These are phyloP conservation scores for Tiaroga cobitis DNA, from an alignment of 2,797 vertebrate species.

Conservation along the genomic window DNA sequence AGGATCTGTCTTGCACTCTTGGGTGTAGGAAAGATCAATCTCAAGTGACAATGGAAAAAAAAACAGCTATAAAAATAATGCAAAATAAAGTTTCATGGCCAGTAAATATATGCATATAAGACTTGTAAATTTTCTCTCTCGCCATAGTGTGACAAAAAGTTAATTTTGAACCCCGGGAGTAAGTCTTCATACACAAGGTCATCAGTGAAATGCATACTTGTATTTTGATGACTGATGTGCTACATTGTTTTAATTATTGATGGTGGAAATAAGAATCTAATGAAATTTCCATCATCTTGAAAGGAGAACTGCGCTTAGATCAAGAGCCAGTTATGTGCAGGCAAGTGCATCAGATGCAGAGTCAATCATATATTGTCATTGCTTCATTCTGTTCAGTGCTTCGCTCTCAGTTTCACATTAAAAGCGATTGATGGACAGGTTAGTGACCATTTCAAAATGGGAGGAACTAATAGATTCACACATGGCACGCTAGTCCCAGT, in stretches of 20 bases:
- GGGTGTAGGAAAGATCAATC: neutral
- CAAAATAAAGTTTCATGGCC: neutral
- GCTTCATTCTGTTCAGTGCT: neutral
- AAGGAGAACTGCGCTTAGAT: conserved; percentile 77
- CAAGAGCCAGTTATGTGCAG: conserved; percentile 64
- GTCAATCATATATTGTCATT: conserved; percentile 25
- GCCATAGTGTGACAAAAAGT: conserved; percentile 10
- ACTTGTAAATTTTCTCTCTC: neutral
- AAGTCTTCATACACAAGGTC: conserved; percentile 36
- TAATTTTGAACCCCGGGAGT: neutral
- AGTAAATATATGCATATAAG: neutral
- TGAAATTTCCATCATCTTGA: conserved; percentile 92
- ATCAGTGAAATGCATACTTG: conserved; percentile 49
- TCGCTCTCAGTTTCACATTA: conserved; percentile 18
- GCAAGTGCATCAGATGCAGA: conserved; percentile 15
- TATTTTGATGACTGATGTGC: conserved; percentile 65
- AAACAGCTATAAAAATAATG: neutral
- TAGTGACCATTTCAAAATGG: neutral
- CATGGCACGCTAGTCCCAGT: neutral
- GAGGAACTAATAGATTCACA: neutral
- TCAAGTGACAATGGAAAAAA: neutral
- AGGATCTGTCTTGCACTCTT: neutral
- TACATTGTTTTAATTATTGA: conserved; percentile 90
- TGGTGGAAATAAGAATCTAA: conserved; percentile 90
- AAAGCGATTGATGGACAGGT: conserved; percentile 8